Conservation (phyloP, 2,888 invertebrate species). For the Anthrax anthrax region DNA sequence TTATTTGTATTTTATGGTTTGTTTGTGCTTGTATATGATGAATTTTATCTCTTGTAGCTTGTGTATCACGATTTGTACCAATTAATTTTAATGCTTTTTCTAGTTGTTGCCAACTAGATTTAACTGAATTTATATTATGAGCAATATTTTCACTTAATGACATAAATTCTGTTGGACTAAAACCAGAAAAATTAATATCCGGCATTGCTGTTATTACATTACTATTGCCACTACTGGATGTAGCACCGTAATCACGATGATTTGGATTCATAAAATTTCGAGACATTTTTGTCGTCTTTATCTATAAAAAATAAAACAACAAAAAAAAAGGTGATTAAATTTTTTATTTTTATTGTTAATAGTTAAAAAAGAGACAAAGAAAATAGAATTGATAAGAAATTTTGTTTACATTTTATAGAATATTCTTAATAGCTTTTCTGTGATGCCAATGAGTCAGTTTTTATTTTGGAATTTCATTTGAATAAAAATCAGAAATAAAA, state of each 20-base stretch:
- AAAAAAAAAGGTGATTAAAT: no score
- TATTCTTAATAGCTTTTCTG: no score
- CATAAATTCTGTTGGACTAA: slow-evolving; percentile 61
- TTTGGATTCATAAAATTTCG: slow-evolving; percentile 22
- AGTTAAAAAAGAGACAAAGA: no score
- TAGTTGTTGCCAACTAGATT: slow-evolving; percentile 53
- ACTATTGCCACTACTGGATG: slow-evolving; percentile 17
- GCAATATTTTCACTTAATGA: slow-evolving; percentile 68
- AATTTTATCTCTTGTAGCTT: slow-evolving; percentile 48
- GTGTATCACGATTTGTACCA: slow-evolving; percentile 60
- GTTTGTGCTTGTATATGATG: slow-evolving; percentile 61
- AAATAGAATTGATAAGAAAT: no score
- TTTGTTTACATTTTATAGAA: no score
- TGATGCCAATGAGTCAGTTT: no score
- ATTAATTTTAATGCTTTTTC: slow-evolving; percentile 61
- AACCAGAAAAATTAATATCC: slow-evolving; percentile 53
- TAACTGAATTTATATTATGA: slow-evolving; percentile 65
- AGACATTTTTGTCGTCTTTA: slow-evolving; percentile 14
- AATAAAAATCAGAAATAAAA: no score
- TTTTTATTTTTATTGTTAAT: no score
- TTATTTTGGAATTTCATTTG: no score
- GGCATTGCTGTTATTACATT: slow-evolving; percentile 35
- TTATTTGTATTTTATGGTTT: slow-evolving; percentile 57
- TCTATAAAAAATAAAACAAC: not conserved
- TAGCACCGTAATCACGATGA: slow-evolving; percentile 30